Base-by-base conservation (phyloP, 2,797 vertebrate species). In the Periophthalmus magnuspinnatus region DNA sequence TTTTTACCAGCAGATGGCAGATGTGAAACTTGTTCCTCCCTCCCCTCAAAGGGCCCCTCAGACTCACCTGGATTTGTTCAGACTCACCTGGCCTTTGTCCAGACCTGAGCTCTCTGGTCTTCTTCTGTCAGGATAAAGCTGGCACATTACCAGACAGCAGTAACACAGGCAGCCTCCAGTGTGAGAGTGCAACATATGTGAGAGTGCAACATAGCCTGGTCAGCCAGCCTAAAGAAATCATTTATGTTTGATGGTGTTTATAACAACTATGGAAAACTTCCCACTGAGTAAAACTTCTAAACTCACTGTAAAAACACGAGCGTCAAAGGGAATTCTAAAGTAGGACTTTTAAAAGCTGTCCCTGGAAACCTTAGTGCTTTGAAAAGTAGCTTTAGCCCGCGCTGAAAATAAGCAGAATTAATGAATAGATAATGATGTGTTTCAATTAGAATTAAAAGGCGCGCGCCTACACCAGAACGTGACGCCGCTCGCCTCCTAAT, bases 391-490 rank as follows among this genome's bases (percentile, higher is more conserved):
- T 57, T 3, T 2, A 13, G 54, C 21, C 4, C 5, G 3, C 21
- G 16, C 13, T 58, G 56, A 58, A 22, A 11, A 21, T 56, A 21
- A 32, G 28, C 28, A 33, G 28, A 58, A 33, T 32, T 55, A 58
- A 58, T 58, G 56, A 58, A 58, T 33, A 60, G 32, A n/a, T 60
- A 60, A 36, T 36, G 33, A 60, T 36, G 58, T n/a, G 33, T 16
- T 60, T 60, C 32, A 19, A n/a, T 58, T 58, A 1, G 14, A 17
- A 28, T 58, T 58, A 58, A 58, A 58, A 33, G 52, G 52, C 22
- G 9, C n/a, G 1, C 8, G 28, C 28, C 24, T 28, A 17, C 56
- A 58, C 21, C n/a, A 56, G 54, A 56, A 56, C n/a, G 54, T 56
- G 54, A 24, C 2, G n/a, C n/a, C 6, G 2, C 56, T 33, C 10